A percentile compares a stretch with the other conserved stretches of the same genome.
Evolutionary conservation across 1,140 invertebrate species (phyloP).

Genomic region (Agrilus planipennis): DNA sequence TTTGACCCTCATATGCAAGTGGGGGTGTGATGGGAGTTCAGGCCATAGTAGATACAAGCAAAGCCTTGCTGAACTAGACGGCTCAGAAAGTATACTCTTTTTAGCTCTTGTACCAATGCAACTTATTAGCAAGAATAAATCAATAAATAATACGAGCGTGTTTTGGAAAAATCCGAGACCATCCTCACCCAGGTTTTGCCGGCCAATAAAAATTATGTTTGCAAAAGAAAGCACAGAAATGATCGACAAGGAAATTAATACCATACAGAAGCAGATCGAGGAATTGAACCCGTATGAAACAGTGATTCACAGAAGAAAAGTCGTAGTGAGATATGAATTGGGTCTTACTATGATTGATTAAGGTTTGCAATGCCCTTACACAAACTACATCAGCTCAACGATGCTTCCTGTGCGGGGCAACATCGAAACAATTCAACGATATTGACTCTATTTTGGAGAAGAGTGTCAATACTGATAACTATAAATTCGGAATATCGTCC

Average conservation of each 20-base stretch:
- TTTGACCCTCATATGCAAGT: constrained; percentile 24
- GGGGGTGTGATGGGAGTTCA: constrained; percentile 26
- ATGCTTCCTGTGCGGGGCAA: constrained; percentile 9
- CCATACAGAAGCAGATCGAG: background rate
- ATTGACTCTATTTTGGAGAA: background rate
- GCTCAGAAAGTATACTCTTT: constrained; percentile 17
- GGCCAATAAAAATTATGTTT: constrained; percentile 21
- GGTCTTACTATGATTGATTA: constrained; percentile 1
- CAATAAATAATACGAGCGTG: constrained; percentile 11
- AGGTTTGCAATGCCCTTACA: constrained; percentile 10
- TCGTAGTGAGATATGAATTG: background rate
- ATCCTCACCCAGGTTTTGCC: constrained; percentile 29
- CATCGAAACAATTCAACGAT: constrained; percentile 9
- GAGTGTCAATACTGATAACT: constrained; percentile 1
- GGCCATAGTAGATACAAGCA: constrained; percentile 25
- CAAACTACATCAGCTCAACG: constrained; percentile 4
- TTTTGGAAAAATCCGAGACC: constrained; percentile 28
- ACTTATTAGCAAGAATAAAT: constrained; percentile 6
- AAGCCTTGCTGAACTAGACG: constrained; percentile 18
- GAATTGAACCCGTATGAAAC: background rate
- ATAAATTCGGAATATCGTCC: constrained; percentile 4
- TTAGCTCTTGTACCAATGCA: constrained; percentile 25
- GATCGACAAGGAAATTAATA: background rate
- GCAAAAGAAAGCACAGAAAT: constrained; percentile 3
- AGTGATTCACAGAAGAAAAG: background rate